phyloP scores from a whole-genome alignment of 2,888 invertebrate species.

The Copidosoma aretas region DNA sequence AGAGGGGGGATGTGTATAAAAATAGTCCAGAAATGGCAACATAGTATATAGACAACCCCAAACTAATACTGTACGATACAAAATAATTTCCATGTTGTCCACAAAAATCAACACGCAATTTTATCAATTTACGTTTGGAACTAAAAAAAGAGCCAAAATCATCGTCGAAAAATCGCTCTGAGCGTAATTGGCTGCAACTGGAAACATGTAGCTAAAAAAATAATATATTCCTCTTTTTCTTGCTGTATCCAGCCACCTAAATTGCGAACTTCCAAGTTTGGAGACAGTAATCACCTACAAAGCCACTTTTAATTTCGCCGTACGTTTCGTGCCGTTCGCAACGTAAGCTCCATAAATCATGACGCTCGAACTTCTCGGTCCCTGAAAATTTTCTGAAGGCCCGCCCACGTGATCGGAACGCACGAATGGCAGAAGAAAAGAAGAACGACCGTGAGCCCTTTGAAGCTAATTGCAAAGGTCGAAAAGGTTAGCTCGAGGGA shows the following conservation, averaged over 20 bases:
- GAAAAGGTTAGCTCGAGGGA: conserved; percentile 35
- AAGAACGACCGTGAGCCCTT: conserved; percentile 10
- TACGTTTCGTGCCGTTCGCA: conserved; percentile 13
- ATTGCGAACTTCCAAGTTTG: conserved; percentile 29
- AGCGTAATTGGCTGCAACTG: too few relatives aligned
- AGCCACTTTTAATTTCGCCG: not conserved
- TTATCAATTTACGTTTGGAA: too few relatives aligned
- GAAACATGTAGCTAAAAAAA: too few relatives aligned
- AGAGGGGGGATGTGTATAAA: too few relatives aligned
- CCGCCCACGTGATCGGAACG: not conserved
- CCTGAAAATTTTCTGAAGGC: conserved; percentile 5
- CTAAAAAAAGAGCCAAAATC: too few relatives aligned
- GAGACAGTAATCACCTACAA: conserved; percentile 32
- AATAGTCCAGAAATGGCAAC: too few relatives aligned
- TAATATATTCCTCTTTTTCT: too few relatives aligned
- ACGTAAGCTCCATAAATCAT: conserved; percentile 32
- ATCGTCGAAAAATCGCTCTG: too few relatives aligned
- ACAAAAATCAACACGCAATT: too few relatives aligned
- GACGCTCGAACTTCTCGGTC: not conserved
- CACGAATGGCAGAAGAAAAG: not conserved
- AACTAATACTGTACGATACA: too few relatives aligned
- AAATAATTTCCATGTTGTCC: too few relatives aligned
- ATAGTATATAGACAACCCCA: too few relatives aligned
- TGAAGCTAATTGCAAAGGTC: conserved; percentile 30
- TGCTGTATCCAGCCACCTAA: conserved; percentile 24